phyloP scores from a whole-genome alignment of 1,140 invertebrate genomes.

The Yoshiicerus persimilis region DNA sequence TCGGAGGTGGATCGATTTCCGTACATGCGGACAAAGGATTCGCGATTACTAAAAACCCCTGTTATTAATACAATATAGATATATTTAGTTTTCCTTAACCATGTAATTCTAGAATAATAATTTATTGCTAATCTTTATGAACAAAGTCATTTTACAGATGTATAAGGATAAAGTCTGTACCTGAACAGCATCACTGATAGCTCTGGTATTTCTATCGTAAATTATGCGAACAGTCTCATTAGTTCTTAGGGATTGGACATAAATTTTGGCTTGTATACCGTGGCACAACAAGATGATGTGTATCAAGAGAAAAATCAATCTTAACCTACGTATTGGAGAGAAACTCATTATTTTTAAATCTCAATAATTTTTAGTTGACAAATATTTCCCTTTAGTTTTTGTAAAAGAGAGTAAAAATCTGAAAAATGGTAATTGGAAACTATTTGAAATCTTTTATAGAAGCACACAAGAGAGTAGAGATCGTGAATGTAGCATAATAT shows the following conservation, averaged over 20 bases:
- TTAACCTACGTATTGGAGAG: background rate
- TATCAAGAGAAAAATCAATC: background rate
- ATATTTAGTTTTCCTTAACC: background rate
- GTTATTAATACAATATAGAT: background rate
- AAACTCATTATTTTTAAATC: background rate
- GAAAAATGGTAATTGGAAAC: no score
- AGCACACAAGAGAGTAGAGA: no score
- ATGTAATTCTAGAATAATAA: no score
- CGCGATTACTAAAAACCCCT: conserved; percentile 5
- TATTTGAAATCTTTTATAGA: no score
- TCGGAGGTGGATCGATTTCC: conserved; percentile 8
- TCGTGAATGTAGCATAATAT: no score
- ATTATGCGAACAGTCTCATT: conserved; percentile 32
- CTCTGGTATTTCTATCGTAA: conserved; percentile 23
- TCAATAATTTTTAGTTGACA: background rate
- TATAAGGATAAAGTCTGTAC: background rate
- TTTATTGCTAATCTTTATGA: no score
- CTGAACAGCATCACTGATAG: conserved; percentile 27
- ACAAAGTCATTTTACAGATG: background rate
- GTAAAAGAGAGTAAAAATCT: no score
- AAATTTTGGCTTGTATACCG: conserved; percentile 9
- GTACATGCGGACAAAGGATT: conserved; percentile 17
- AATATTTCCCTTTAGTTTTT: background rate
- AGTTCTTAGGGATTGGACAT: conserved; percentile 18
- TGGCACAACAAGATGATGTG: background rate